Base-by-base conservation (phyloP, 2,888 invertebrate genomes). In the Erebia palarica region DNA sequence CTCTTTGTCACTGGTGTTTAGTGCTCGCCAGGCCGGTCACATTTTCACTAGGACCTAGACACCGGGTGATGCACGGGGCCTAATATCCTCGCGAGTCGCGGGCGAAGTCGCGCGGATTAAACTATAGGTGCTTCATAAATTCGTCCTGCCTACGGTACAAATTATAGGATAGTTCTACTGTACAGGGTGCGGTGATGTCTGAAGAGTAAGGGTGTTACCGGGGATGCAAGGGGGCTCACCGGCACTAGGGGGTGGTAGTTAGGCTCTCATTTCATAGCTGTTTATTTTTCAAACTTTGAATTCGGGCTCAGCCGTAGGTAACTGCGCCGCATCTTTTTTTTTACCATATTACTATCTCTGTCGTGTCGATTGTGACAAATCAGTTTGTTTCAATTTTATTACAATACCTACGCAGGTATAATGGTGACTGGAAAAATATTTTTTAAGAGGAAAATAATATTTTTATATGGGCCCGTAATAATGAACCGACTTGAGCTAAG, bases 241-340 rank as follows among this genome's bases (percentile, higher is more conserved):
- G 66, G 67, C 72, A 69, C 70, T 69, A 44, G 71, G 70, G 75
- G 76, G 76, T 75, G 76, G 76, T 75, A 75, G 76, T 76, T 76
- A 76, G 71, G 75, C 75, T 73, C 74, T 72, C 74, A 74, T 75
- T 75, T 70, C 71, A 74, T 72, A 70, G 74, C 67, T 71, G 72
- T 73, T 73, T 75, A 36, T 73, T 75, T 72, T 75, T 75, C 65
- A 75, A 75, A 73, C 73, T 69, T 69, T 67, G 65, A 71, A 73
- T 75, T 75, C 71, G 69, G 69, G 73, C 68, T 71, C 73, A 65
- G 53, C 51, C 55, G 61, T 68, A 67, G 13, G 21, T 55, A n/a
- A 18, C 55, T 57, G 67, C 51, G 49, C 71, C 49, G 69, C 69
- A 69, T 18, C 61, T 65, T 65, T 61, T 61, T 61, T 61, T 59